These are phyloP conservation scores for Hydraecia micacea DNA, from an alignment of 2,888 invertebrate species.

Conservation along the genomic window DNA sequence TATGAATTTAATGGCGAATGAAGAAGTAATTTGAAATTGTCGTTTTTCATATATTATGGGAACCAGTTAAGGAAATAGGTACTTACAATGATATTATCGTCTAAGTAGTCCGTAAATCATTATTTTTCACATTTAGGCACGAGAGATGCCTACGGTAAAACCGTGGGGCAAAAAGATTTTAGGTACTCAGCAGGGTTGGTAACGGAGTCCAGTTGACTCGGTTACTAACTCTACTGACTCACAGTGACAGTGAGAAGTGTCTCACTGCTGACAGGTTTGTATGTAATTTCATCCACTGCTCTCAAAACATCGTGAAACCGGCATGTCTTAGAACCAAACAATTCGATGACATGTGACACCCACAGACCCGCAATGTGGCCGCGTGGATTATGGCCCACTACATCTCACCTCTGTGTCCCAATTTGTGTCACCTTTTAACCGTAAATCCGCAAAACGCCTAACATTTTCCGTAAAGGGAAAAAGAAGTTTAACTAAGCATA, in stretches of 20 bases:
- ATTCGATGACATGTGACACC: no score
- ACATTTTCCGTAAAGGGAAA: neutral
- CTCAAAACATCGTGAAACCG: neutral
- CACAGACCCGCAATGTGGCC: no score
- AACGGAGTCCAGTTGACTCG: neutral
- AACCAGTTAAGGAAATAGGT: neutral
- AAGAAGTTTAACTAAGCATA: neutral
- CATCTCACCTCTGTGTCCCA: neutral
- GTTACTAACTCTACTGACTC: neutral
- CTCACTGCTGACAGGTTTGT: neutral
- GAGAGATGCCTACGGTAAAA: neutral
- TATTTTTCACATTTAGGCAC: neutral
- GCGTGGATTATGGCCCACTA: no score
- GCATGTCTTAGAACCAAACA: no score
- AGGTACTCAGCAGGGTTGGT: neutral
- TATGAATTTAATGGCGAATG: neutral
- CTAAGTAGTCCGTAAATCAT: neutral
- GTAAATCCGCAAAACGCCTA: neutral
- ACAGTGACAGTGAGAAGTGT: neutral
- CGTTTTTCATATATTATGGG: neutral
- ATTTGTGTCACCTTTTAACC: neutral
- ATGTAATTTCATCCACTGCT: neutral
- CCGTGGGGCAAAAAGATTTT: neutral
- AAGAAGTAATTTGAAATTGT: neutral
- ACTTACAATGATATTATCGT: neutral